A percentile compares a stretch with the other conserved stretches of the same genome.
phyloP scores from a whole-genome alignment of 2,888 invertebrate species.

The Gryllus longicercus region DNA sequence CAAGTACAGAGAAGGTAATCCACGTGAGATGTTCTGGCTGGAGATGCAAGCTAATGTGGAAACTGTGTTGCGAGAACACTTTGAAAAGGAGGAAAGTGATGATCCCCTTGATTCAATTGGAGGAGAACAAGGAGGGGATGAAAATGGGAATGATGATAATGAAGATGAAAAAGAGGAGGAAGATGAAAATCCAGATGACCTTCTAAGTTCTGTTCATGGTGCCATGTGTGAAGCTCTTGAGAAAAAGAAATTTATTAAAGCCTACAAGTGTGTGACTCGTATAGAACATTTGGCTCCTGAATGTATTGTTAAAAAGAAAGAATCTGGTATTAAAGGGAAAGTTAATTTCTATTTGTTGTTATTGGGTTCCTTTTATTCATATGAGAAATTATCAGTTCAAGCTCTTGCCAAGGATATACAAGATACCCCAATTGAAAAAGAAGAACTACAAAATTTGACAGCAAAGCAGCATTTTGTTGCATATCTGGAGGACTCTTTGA shows the following conservation, averaged over 20 bases:
- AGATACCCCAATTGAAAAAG: not conserved
- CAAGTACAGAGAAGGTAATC: slow-evolving; percentile 51
- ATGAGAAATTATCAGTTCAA: not conserved
- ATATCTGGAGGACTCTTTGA: not conserved
- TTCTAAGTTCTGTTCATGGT: not conserved
- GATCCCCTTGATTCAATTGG: not conserved
- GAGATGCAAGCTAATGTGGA: slow-evolving; percentile 40
- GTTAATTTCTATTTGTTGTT: not conserved
- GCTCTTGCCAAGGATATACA: not conserved
- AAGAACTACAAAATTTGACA: not conserved
- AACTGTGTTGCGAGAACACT: slow-evolving; percentile 43
- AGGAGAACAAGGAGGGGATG: not conserved
- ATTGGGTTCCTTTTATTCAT: not conserved
- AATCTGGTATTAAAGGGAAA: not conserved
- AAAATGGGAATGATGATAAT: not conserved
- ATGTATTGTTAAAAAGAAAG: not conserved
- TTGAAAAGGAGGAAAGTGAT: slow-evolving; percentile 41
- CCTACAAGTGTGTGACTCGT: not conserved
- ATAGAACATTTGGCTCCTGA: not conserved
- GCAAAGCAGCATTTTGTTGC: not conserved
- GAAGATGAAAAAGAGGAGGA: not conserved
- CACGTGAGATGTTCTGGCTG: slow-evolving; percentile 41
- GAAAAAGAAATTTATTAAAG: not conserved
- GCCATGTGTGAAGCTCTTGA: not conserved
- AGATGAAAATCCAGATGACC: not conserved